Conservation (phyloP, 2,888 invertebrate species). For the Monoplex corrugatus region DNA sequence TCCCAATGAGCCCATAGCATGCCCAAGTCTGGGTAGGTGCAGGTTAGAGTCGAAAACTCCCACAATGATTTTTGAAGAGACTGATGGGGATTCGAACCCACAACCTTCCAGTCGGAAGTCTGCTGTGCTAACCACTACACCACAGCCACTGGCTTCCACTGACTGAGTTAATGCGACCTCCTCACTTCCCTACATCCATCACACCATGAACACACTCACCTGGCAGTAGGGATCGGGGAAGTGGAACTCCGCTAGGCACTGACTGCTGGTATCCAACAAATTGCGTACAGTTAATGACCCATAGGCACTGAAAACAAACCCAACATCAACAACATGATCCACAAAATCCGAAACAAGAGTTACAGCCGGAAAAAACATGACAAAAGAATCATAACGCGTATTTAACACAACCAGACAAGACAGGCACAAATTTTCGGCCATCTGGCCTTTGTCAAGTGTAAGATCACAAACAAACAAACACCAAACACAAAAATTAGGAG, state of each 20-base stretch:
- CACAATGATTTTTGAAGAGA: too few relatives aligned
- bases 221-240: constrained; percentile 92
- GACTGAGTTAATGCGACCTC: background rate
- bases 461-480: too few relatives aligned
- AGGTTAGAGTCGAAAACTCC: too few relatives aligned
- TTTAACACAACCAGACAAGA: too few relatives aligned
- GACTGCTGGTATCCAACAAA: constrained; percentile 95
- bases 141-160: background rate
- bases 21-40: too few relatives aligned
- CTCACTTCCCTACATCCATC: background rate
- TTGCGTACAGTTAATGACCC: constrained; percentile 94
- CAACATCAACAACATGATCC: background rate
- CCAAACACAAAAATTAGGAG: too few relatives aligned
- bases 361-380: too few relatives aligned
- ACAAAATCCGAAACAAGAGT: background rate
- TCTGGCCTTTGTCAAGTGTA: too few relatives aligned
- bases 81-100: too few relatives aligned
- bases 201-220: constrained; percentile 77
- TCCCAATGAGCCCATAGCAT: too few relatives aligned
- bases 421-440: too few relatives aligned
- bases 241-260: constrained; percentile 93
- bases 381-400: too few relatives aligned
- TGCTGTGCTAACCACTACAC: background rate
- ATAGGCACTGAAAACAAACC: constrained; percentile 84
- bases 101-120: background rate